These are phyloP conservation scores for Heliconius aoede DNA, from an alignment of 2,888 invertebrate species.

Conservation along the genomic window DNA sequence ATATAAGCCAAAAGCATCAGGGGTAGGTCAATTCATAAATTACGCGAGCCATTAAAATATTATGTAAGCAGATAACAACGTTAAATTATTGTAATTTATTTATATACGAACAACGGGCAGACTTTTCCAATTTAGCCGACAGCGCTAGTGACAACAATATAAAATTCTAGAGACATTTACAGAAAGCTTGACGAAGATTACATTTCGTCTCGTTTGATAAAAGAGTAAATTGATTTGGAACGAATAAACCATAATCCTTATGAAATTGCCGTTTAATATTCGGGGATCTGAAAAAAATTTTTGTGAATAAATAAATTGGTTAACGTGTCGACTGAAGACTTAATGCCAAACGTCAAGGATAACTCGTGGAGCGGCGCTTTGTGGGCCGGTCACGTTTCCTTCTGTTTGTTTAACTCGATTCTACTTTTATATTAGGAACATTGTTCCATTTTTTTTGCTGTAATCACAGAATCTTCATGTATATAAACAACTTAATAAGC, in stretches of 20 bases:
- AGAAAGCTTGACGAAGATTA: slow-evolving; percentile 5
- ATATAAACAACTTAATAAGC: background rate
- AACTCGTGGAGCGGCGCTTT: slow-evolving; percentile 28
- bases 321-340: slow-evolving; percentile 31
- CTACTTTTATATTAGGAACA: slow-evolving; percentile 18
- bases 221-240: slow-evolving; percentile 15
- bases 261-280: slow-evolving; percentile 26
- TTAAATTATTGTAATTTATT: background rate
- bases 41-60: background rate
- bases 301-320: slow-evolving; percentile 34
- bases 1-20: too few species aligned
- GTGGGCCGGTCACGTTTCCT: slow-evolving; percentile 38
- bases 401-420: slow-evolving; percentile 37
- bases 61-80: background rate
- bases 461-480: background rate
- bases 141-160: slow-evolving; percentile 2
- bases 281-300: slow-evolving; percentile 24
- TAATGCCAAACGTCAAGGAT: slow-evolving; percentile 40
- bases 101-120: background rate
- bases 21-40: background rate
- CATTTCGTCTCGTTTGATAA: background rate
- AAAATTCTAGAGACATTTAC: background rate
- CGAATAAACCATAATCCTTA: slow-evolving; percentile 19
- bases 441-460: slow-evolving; percentile 9
- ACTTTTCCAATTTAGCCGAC: background rate